phyloP scores from a whole-genome alignment of 1,140 invertebrate species.

The Drosophila neocordata region DNA sequence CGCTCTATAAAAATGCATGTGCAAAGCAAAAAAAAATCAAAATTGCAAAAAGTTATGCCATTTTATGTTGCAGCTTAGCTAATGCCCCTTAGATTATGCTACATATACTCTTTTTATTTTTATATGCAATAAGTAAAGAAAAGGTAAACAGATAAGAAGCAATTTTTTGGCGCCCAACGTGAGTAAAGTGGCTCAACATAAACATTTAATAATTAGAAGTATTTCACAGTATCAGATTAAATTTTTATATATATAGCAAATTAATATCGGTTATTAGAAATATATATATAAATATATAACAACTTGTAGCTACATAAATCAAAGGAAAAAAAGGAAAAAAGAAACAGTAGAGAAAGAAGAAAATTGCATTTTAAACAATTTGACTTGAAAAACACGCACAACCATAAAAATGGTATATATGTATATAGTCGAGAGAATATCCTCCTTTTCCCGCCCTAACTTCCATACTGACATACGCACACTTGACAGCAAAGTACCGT shows the following conservation, averaged over 20 bases:
- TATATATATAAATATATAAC: slow-evolving; percentile 30
- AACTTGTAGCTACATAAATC: slow-evolving; percentile 8
- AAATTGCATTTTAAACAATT: slow-evolving; percentile 55
- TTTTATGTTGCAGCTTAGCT: slow-evolving; percentile 57
- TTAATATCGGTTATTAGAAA: slow-evolving; percentile 42
- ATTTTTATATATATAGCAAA: not conserved
- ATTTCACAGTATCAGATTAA: not conserved
- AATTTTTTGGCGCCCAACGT: not conserved
- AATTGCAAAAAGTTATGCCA: slow-evolving; percentile 69
- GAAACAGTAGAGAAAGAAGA: slow-evolving; percentile 1
- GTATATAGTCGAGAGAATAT: slow-evolving; percentile 28
- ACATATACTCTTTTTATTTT: not conserved
- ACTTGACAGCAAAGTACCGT: slow-evolving; percentile 30
- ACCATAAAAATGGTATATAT: slow-evolving; percentile 38
- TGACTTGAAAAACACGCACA: slow-evolving; percentile 31
- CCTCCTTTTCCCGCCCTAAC: slow-evolving; percentile 32
- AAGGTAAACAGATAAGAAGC: no score
- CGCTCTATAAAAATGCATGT: not conserved
- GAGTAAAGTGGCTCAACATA: not conserved
- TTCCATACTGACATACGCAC: slow-evolving; percentile 13
- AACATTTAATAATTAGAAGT: not conserved
- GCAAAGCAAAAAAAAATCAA: slow-evolving; percentile 44
- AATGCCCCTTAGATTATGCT: slow-evolving; percentile 1
- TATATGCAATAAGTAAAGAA: no score
- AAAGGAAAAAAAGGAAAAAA: not conserved